Percentiles rank a stretch among this genome's conserved stretches.
Evolutionary conservation across 2,888 invertebrate genomes (phyloP).

Genomic region (Stictocephala bisonia): DNA sequence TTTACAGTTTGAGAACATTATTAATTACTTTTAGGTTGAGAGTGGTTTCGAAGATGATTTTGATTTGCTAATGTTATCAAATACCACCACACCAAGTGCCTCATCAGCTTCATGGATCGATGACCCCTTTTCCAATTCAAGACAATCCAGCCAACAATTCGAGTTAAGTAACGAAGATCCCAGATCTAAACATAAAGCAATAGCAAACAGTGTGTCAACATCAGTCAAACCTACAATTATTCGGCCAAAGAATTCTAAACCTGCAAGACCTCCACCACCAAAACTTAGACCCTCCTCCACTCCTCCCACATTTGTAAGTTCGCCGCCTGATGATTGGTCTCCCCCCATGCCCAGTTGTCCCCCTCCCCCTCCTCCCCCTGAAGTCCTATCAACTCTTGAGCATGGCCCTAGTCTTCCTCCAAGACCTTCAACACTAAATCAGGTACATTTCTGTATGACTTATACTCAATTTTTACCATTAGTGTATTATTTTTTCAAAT

Average conservation of each 20-base stretch:
- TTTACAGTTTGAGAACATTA: no score
- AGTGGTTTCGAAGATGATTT: constrained; percentile 89
- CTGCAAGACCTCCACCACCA: constrained; percentile 70
- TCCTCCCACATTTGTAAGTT: constrained; percentile 8
- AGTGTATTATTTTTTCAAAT: no score
- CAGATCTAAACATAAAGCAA: constrained; percentile 1
- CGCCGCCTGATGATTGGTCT: constrained; percentile 63
- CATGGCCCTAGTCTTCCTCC: constrained; percentile 59
- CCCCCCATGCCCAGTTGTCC: constrained; percentile 85
- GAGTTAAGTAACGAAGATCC: constrained; percentile 53
- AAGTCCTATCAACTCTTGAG: constrained; percentile 61
- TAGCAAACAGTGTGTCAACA: not conserved
- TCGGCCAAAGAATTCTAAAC: constrained; percentile 68
- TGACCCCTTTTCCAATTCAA: not conserved
- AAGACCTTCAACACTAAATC: constrained; percentile 52
- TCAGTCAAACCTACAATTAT: constrained; percentile 76
- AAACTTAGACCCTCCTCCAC: constrained; percentile 60
- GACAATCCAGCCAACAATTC: constrained; percentile 28
- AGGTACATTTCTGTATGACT: no score
- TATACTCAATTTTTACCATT: no score
- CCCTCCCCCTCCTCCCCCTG: constrained; percentile 78
- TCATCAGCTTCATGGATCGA: constrained; percentile 55
- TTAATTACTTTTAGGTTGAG: constrained; percentile 75
- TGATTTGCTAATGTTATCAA: constrained; percentile 71
- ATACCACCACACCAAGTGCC: constrained; percentile 50